Base-by-base conservation (phyloP, 2,888 invertebrate genomes). In the Epirrita christyi region DNA sequence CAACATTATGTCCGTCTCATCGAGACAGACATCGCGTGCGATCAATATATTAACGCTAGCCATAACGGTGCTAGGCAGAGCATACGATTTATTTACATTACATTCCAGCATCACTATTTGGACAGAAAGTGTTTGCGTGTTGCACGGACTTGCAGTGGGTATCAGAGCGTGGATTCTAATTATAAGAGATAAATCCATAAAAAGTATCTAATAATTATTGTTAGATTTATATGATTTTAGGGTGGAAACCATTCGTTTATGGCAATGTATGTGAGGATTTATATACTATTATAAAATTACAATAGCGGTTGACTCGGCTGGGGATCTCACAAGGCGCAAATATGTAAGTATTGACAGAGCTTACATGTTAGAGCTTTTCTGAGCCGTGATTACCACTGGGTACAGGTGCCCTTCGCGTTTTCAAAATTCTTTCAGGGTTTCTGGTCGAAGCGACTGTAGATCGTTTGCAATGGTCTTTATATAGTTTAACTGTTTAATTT, bases 121-220 rank as follows among this genome's bases (percentile, higher is more conserved):
- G 59, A 36, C 56, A 53, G 61, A 64, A 63, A 61, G 61, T 56
- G 50, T 37, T 59, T 44, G 66, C 66, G 64, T 67, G 66, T 36
- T 15, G 54, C 66, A 64, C 64, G 66, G 47, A 54, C 27, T 14
- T 13, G 14, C 2, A 21, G 4, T 3, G 4, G 7, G 32, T 55
- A 63, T 58, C 46, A 58, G 64, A 63, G 61, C 66, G 58, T 56
- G 48, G 27, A 46, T 43, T 38, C 15, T 49, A 52, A 57, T 47
- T 55, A 38, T 8, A 47, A 14, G 54, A 50, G 45, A 46, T 59
- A 34, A 51, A 52, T 43, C 43, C 42, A 46, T 52, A 32, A 21
- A 48, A 10, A 28, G 9, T 28, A 27, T 28, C 21, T n/a, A n/a
- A n/a, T n/a, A n/a, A 28, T 34, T 50, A 27, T 36, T 13, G 27